Percentiles rank a stretch among this genome's conserved stretches.
Conservation (phyloP, 1,140 invertebrate species). For the Pseudachorutes palmiensis region DNA sequence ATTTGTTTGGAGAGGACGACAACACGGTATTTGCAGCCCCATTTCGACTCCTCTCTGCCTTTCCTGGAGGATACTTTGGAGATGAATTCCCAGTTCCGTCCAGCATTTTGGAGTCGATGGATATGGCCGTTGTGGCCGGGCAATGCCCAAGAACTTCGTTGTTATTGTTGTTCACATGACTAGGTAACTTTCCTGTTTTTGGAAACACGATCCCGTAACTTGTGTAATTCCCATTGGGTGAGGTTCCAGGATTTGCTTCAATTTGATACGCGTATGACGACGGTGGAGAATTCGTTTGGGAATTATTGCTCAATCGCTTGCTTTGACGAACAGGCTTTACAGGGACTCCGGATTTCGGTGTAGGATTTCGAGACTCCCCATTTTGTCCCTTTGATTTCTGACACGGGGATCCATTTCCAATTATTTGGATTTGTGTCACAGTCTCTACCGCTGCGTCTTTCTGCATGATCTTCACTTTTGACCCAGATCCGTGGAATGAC, state of each 20-base stretch:
- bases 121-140: not conserved
- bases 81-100: not conserved
- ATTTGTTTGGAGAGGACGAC: not conserved
- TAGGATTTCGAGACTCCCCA: too few species aligned
- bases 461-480: not conserved
- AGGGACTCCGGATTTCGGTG: not conserved
- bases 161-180: not conserved
- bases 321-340: conserved; percentile 1
- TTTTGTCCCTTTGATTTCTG: too few species aligned
- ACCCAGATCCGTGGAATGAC: too few species aligned
- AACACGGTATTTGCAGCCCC: not conserved
- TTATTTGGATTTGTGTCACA: too few species aligned
- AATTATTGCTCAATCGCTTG: not conserved
- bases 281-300: not conserved
- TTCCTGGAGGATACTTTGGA: not conserved
- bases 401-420: too few species aligned
- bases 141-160: not conserved
- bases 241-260: not conserved
- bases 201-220: conserved; percentile 18
- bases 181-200: not conserved
- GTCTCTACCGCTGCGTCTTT: not conserved
- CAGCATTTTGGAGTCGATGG: conserved; percentile 6
- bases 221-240: conserved; percentile 14
- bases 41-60: not conserved
- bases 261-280: not conserved